Evolutionary conservation across 2,797 vertebrate genomes (phyloP).

Genomic region (Tachyglossus aculeatus): DNA sequence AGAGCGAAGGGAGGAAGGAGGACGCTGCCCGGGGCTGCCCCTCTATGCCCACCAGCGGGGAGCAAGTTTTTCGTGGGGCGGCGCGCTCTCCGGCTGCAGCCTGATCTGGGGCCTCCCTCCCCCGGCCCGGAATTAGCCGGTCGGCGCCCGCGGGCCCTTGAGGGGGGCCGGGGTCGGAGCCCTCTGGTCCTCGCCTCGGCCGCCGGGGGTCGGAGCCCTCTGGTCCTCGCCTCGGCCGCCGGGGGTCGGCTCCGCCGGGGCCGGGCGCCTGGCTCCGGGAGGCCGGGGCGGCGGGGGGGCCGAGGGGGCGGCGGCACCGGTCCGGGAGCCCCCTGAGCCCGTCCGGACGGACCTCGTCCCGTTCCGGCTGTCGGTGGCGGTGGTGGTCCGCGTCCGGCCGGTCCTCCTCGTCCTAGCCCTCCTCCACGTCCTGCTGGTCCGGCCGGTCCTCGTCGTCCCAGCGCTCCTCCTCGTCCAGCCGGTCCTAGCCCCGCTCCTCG

Average conservation of each 20-base stretch:
- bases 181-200: conserved; percentile 19
- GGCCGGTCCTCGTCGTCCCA: conserved; percentile 21
- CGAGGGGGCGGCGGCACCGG: neutral
- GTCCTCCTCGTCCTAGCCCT: neutral
- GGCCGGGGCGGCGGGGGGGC: neutral
- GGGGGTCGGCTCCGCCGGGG: conserved; percentile 12
- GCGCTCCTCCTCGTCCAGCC: conserved; percentile 3
- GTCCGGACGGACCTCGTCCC: too few species aligned
- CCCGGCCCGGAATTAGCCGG: too few species aligned
- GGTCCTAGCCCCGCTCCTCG: conserved; percentile 13
- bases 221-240: conserved; percentile 20
- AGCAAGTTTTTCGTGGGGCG: conserved; percentile 59
- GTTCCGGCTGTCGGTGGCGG: too few species aligned
- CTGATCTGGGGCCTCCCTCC: conserved; percentile 46
- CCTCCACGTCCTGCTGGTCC: neutral
- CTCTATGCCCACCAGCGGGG: conserved; percentile 58
- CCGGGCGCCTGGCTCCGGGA: neutral
- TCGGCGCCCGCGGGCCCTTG: too few species aligned
- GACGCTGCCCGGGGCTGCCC: conserved; percentile 26
- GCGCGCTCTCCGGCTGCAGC: conserved; percentile 55
- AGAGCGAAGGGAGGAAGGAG: conserved; percentile 17
- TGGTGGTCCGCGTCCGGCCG: neutral
- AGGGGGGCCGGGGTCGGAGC: conserved; percentile 54
- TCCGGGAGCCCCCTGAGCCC: neutral
- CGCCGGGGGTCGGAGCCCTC: conserved; percentile 42